Percentiles rank a stretch among this genome's conserved stretches.
Conservation (phyloP, 2,113 vertebrate species). For the Hemiscyllium ocellatum region DNA sequence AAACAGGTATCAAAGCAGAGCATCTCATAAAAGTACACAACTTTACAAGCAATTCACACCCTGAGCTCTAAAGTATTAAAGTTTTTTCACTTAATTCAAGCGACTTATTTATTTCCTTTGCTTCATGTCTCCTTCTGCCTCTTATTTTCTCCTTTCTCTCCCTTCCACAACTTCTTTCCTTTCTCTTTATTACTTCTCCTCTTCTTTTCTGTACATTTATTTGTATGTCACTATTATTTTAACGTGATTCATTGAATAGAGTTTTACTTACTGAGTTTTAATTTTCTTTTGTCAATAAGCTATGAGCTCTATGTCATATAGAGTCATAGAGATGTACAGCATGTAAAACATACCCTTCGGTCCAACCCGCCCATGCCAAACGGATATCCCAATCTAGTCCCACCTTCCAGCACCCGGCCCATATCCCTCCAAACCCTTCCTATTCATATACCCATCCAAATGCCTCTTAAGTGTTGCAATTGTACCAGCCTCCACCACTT, state of each 20-base stretch:
- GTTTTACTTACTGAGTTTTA: background rate
- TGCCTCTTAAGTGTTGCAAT: too few species aligned
- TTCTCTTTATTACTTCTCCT: background rate
- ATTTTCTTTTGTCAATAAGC: background rate
- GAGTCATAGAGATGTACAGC: too few species aligned
- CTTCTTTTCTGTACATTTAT: background rate
- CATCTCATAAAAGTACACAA: slow-evolving; percentile 11
- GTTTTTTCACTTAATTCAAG: background rate
- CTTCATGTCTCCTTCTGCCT: background rate
- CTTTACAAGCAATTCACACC: background rate
- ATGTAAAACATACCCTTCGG: too few species aligned
- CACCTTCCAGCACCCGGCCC: too few species aligned
- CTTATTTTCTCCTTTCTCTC: background rate
- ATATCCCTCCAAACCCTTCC: too few species aligned
- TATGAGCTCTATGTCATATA: background rate
- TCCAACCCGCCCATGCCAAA: too few species aligned
- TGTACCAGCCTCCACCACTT: too few species aligned
- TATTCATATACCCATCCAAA: too few species aligned
- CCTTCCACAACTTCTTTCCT: background rate
- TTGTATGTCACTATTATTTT: background rate
- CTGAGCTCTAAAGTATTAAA: background rate
- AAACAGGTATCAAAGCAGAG: slow-evolving; percentile 23
- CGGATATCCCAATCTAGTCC: too few species aligned
- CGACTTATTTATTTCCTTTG: background rate
- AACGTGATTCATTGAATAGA: background rate